Percentiles rank a stretch among this genome's conserved stretches.
phyloP scores from a whole-genome alignment of 1,140 invertebrate species.

The Drosophila oshimai region DNA sequence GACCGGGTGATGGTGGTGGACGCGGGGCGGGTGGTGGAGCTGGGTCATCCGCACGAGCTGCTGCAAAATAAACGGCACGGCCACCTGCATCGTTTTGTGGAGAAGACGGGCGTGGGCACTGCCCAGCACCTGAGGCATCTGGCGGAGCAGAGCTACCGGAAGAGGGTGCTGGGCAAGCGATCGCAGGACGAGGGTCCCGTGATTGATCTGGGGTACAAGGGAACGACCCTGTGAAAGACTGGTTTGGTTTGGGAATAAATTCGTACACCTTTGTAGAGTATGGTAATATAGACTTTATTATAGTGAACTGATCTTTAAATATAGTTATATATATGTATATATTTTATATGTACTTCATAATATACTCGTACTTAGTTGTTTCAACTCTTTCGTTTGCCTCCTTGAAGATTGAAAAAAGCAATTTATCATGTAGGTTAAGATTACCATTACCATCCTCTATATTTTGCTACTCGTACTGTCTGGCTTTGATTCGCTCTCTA shows the following conservation, averaged over 20 bases:
- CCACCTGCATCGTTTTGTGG: constrained; percentile 67
- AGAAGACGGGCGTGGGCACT: constrained; percentile 68
- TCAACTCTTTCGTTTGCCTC: constrained; percentile 30
- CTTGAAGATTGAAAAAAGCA: constrained; percentile 64
- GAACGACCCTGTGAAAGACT: constrained; percentile 69
- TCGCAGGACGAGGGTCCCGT: background rate
- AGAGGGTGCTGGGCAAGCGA: constrained; percentile 45
- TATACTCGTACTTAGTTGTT: constrained; percentile 59
- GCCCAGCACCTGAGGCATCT: constrained; percentile 58
- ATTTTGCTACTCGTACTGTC: constrained; percentile 53
- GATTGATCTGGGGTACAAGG: constrained; percentile 34
- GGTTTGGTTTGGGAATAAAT: constrained; percentile 1
- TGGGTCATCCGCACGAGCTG: constrained; percentile 87
- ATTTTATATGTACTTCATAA: constrained; percentile 67
- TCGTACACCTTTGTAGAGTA: constrained; percentile 18
- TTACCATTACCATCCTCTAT: constrained; percentile 41
- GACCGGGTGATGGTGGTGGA: constrained; percentile 90
- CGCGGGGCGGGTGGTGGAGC: constrained; percentile 86
- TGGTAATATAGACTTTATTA: constrained; percentile 80
- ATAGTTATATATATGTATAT: constrained; percentile 67
- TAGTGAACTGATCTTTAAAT: constrained; percentile 80
- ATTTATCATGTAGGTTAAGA: constrained; percentile 33
- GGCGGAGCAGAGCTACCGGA: constrained; percentile 72
- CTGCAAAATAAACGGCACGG: constrained; percentile 86
- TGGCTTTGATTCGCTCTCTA: constrained; percentile 56